Conservation (phyloP, 2,888 invertebrate genomes). For the Conomelus anceps region DNA sequence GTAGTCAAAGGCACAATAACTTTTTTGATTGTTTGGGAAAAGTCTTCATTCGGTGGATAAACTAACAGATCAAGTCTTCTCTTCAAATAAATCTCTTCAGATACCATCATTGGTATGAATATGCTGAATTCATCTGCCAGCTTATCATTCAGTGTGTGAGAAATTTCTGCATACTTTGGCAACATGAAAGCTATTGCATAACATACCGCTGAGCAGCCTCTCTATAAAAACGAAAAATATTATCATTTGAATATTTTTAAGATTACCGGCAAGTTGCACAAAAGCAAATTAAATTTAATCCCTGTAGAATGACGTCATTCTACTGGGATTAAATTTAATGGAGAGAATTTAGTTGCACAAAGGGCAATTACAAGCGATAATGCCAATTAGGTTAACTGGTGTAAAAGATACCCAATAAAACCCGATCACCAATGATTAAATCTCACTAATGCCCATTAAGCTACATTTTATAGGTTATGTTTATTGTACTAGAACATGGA, state of each 20-base stretch:
- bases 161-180: constrained; percentile 37
- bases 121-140: not conserved
- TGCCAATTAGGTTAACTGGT: no score
- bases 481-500: no score
- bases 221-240: constrained; percentile 26
- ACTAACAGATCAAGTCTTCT: constrained; percentile 38
- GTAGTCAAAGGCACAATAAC: constrained; percentile 39
- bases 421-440: no score
- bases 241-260: not conserved
- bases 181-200: constrained; percentile 41
- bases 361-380: no score
- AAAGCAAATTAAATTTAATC: no score
- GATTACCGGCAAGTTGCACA: not conserved
- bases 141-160: constrained; percentile 24
- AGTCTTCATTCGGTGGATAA: constrained; percentile 34
- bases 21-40: constrained; percentile 33
- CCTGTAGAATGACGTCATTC: no score
- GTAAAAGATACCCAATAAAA: no score
- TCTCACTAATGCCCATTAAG: no score
- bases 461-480: no score
- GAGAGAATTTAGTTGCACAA: no score
- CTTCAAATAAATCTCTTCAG: constrained; percentile 30
- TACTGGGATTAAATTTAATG: no score
- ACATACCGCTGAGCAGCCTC: constrained; percentile 41
- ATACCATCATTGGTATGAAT: not conserved